phyloP scores from a whole-genome alignment of 2,888 invertebrate species.

The Corythucha ciliata region DNA sequence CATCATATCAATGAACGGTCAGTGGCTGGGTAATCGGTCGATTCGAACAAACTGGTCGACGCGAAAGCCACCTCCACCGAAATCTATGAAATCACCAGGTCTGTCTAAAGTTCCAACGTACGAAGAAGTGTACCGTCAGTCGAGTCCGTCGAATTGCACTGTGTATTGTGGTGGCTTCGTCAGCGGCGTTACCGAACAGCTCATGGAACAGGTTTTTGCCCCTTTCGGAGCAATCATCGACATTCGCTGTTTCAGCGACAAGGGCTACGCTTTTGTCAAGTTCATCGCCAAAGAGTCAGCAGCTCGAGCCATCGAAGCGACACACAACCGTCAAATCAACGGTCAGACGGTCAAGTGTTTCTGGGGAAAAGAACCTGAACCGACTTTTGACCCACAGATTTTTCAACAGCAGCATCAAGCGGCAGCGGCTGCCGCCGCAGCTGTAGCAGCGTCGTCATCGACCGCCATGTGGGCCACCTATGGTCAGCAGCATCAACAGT shows the following conservation, averaged over 20 bases:
- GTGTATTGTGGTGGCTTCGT: conserved; percentile 97
- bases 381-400: conserved; percentile 20
- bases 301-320: conserved; percentile 90
- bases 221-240: conserved; percentile 94
- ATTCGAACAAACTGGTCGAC: conserved; percentile 99
- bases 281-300: conserved; percentile 96
- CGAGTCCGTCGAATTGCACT: conserved; percentile 95
- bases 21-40: conserved; percentile 95
- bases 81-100: conserved; percentile 51
- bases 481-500: too few relatives aligned
- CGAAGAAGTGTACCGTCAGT: conserved; percentile 89
- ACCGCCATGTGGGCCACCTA: conserved; percentile 76
- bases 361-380: conserved; percentile 82
- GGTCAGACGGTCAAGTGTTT: conserved; percentile 96
- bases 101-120: conserved; percentile 49
- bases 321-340: conserved; percentile 92
- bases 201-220: conserved; percentile 91
- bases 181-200: conserved; percentile 86
- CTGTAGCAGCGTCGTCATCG: conserved; percentile 64
- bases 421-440: conserved; percentile 39
- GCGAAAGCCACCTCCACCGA: conserved; percentile 77
- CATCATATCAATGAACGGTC: conserved; percentile 97
- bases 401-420: conserved; percentile 36
- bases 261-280: conserved; percentile 97
- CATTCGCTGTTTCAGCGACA: conserved; percentile 96